Evolutionary conservation across 2,888 invertebrate species (phyloP), one percentile per base, ranked within the genome.

Genomic region (Sinohyriopsis cumingii): DNA sequence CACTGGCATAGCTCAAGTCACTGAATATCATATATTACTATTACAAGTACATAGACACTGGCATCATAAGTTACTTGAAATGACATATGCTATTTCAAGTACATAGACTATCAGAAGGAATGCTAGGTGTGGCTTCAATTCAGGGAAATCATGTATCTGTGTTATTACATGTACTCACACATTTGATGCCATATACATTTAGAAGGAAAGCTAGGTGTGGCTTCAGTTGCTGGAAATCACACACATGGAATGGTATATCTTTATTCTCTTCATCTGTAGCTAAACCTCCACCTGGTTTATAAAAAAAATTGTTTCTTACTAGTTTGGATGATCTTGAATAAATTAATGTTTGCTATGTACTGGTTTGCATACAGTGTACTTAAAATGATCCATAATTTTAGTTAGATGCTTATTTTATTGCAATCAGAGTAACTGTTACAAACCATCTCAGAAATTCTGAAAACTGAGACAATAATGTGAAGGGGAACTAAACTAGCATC

Each of bases 121-220:
- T 59, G 80, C 83, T 59, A 90, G 83, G 55, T 87, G 86, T 45
- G 87, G 85, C 64, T 82, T 83, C 18, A 90, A 76, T 28, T 69
- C 72, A 2, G 85, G 78, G 59, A 89, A 78, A 64, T 89, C 87
- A 45, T 3, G 3, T 45, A 45, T 45, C 15, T 45, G 15, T 45
- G 45, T 3, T 45, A 45, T 45, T 12, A 33, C 45, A 7, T 53
- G 54, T 66, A 81, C 86, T 82, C 75, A 89, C 89, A 82, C 82
- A 81, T 57, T 81, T 81, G 33, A 89, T 82, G 18, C 82, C 84
- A 78, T 89, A 90, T 24, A 87, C 73, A 72, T 88, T 84, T 53
- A 87, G 81, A 6, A 89, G 79, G 57, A 84, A 86, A 59, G 80
- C 83, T 59, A 90, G 83, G 55, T 87, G 86, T 45, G 88, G 86